Evolutionary conservation across 2,888 invertebrate species (phyloP).

Genomic region (Caenorhabditis zanzibari): DNA sequence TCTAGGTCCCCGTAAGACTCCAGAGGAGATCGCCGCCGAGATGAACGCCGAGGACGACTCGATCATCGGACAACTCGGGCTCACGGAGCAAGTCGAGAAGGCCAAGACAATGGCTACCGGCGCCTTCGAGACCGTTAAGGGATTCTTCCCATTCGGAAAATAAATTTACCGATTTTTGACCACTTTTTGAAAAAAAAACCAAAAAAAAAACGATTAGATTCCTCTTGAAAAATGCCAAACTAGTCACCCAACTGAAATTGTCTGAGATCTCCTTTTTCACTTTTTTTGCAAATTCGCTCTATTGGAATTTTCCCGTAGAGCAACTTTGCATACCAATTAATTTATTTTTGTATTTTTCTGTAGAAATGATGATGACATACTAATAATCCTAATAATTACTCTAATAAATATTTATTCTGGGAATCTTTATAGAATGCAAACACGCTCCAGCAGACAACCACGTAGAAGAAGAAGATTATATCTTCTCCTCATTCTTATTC

Average conservation of each 20-base stretch:
- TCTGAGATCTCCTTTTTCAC: conserved; percentile 47
- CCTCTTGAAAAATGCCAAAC: conserved; percentile 28
- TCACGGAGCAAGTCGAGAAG: conserved; percentile 83
- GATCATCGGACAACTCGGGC: conserved; percentile 83
- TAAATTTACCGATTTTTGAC: conserved; percentile 39
- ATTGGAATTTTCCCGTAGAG: not conserved
- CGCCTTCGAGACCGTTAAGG: conserved; percentile 82
- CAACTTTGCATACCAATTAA: conserved; percentile 1
- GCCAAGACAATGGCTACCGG: conserved; percentile 83
- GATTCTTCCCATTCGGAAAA: conserved; percentile 83
- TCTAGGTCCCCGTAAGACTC: conserved; percentile 68
- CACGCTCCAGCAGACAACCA: conserved; percentile 2
- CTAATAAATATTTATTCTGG: not conserved
- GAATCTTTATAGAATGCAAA: not conserved
- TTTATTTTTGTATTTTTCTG: conserved; percentile 6
- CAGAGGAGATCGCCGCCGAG: conserved; percentile 92
- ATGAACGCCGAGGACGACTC: conserved; percentile 90
- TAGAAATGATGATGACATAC: conserved; percentile 2
- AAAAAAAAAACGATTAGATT: not conserved
- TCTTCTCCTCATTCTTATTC: not conserved
- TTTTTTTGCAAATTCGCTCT: conserved; percentile 15
- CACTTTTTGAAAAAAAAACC: not conserved
- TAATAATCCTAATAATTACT: not conserved
- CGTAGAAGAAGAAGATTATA: not conserved
- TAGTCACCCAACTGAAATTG: not conserved